A percentile compares a stretch with the other conserved stretches of the same genome.
Evolutionary conservation across 2,888 invertebrate species (phyloP).

Genomic region (Philereme transversata): DNA sequence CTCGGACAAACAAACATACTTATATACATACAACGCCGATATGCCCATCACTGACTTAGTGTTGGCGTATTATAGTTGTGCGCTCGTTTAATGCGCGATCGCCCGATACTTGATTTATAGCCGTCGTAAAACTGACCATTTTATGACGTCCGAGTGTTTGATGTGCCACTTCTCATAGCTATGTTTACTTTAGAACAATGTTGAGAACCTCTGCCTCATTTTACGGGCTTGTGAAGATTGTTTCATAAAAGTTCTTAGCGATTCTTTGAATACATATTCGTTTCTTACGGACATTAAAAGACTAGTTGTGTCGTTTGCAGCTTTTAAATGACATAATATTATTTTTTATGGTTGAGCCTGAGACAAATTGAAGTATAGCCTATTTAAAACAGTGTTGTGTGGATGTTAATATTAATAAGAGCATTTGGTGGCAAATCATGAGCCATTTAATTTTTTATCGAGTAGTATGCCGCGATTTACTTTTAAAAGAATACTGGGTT

Average conservation of each 20-base stretch:
- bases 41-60: background rate
- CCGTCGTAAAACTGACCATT: constrained; percentile 69
- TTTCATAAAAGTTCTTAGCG: constrained; percentile 10
- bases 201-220: constrained; percentile 26
- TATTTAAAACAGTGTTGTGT: too few relatives aligned
- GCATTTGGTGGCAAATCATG: too few relatives aligned
- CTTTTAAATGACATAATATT: constrained; percentile 6
- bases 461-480: too few relatives aligned
- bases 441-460: too few relatives aligned
- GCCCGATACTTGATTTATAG: constrained; percentile 71
- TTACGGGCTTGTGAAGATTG: constrained; percentile 34
- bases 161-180: constrained; percentile 49
- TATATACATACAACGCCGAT: too few relatives aligned
- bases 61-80: background rate
- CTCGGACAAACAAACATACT: too few relatives aligned
- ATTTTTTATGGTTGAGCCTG: background rate
- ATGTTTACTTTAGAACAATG: constrained; percentile 55
- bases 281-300: constrained; percentile 6
- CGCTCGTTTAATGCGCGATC: constrained; percentile 44
- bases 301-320: constrained; percentile 15
- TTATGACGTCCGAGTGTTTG: constrained; percentile 59
- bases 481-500: too few relatives aligned
- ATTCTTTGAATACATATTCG: constrained; percentile 17
- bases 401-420: too few relatives aligned
- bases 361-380: too few relatives aligned